phyloP scores from a whole-genome alignment of 2,888 invertebrate species.

The Cantharis flavilabris region DNA sequence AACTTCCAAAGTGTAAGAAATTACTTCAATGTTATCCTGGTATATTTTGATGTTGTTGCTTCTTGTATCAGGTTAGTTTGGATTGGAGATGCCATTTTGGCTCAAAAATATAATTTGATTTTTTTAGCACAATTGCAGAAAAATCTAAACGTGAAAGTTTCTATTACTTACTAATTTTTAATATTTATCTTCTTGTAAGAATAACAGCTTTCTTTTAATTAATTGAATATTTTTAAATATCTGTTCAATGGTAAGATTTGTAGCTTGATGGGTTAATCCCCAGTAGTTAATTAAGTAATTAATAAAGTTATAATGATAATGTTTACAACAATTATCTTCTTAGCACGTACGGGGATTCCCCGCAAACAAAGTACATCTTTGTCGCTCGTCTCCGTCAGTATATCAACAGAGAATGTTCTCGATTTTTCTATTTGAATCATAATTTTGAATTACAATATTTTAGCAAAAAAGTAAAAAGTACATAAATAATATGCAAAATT shows the following conservation, averaged over 20 bases:
- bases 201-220: too few relatives aligned
- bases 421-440: too few relatives aligned
- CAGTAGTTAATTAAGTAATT: background rate
- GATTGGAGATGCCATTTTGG: background rate
- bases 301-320: background rate
- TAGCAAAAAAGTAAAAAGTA: too few relatives aligned
- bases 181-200: too few relatives aligned
- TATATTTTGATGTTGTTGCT: background rate
- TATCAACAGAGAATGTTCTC: too few relatives aligned
- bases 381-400: too few relatives aligned
- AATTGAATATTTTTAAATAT: background rate
- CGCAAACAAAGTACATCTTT: too few relatives aligned
- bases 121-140: background rate
- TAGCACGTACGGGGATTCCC: too few relatives aligned
- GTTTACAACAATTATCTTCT: background rate
- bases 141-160: too few relatives aligned
- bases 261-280: background rate
- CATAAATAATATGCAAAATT: too few relatives aligned
- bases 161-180: too few relatives aligned
- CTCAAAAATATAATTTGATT: background rate
- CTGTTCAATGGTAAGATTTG: background rate
- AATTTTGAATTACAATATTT: too few relatives aligned
- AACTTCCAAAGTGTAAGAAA: background rate
- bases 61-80: background rate
- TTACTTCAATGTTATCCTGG: background rate